Evolutionary conservation across 1,140 invertebrate species (phyloP), one percentile per base, ranked within the genome.

Genomic region (Drosophila azteca): DNA sequence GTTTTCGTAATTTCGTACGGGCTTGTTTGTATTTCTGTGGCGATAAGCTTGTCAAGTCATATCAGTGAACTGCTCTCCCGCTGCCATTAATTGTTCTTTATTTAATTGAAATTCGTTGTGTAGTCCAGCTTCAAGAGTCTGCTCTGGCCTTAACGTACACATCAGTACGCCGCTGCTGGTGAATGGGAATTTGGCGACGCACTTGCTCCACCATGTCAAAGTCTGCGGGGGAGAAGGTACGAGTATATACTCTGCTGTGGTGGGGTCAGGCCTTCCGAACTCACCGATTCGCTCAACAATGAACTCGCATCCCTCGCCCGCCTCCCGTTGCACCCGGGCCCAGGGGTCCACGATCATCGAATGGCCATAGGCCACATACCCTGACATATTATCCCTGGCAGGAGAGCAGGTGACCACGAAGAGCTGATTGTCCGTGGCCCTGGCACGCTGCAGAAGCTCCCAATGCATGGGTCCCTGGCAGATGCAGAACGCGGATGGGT

Each of bases 401-500:
- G 97, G 97, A 43, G 95, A 95, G 60, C 95, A 93, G 13, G 94
- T 93, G 45, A 94, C 95, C 35, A 96, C 95, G 92, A 94, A 96
- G 39, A 97, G 92, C 92, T 98, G 97, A 92, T 98, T 97, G 92
- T 99, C 98, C 17, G 95, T 93, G 31, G 98, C 97, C 60, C 98
- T 93, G 1, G 94, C 93, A 52, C 96, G 93, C 70, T 95, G 94
- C 6, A 99, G 92, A 3, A 98, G 91, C 87, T 98, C 96, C 97
- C 97, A 99, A 91, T 99, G 98, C 39, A 96, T 92, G 13, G 97
- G 97, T 0, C 98, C 98, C 5, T 98, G 98, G n/a, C 96, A 98
- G 95, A 97, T 96, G 92, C 98, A 99, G 91, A 99, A 99, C n/a
- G 97, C 97, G 35, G 95, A 97, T 5, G 97, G 97, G 92, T 97